These are phyloP conservation scores for Machaerirhynchus nigripectus DNA, from an alignment of 2,113 vertebrate genomes.

Conservation along the genomic window DNA sequence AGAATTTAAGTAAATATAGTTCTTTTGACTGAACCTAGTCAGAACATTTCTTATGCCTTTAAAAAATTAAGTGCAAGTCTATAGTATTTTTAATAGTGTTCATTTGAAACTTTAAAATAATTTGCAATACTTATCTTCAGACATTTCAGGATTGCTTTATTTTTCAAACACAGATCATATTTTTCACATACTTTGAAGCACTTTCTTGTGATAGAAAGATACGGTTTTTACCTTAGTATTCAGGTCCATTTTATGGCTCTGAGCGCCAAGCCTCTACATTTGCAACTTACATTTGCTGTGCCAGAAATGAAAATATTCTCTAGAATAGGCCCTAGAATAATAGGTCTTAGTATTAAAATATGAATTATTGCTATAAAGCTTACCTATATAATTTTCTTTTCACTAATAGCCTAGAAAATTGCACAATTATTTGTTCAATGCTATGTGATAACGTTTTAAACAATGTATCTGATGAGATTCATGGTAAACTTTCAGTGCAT, in stretches of 20 bases:
- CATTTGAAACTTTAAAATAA: background rate
- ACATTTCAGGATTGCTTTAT: background rate
- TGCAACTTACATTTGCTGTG: background rate
- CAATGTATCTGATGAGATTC: background rate
- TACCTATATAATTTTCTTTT: background rate
- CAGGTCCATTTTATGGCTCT: background rate
- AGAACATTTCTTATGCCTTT: background rate
- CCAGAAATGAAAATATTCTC: background rate
- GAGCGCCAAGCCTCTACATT: background rate
- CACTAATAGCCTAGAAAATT: background rate
- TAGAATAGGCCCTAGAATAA: background rate
- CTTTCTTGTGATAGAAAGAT: background rate
- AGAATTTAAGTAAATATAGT: background rate
- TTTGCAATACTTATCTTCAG: background rate
- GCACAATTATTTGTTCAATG: background rate
- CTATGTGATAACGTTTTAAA: background rate
- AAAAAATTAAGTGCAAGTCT: background rate
- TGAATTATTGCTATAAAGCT: background rate
- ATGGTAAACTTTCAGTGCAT: background rate
- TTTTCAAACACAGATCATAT: background rate
- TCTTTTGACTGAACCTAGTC: background rate
- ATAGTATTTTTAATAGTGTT: background rate
- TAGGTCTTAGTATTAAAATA: background rate
- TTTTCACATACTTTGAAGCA: background rate
- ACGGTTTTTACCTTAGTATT: background rate